A percentile compares a stretch with the other conserved stretches of the same genome.
phyloP scores from a whole-genome alignment of 2,113 vertebrate species.

The Machaerirhynchus nigripectus region DNA sequence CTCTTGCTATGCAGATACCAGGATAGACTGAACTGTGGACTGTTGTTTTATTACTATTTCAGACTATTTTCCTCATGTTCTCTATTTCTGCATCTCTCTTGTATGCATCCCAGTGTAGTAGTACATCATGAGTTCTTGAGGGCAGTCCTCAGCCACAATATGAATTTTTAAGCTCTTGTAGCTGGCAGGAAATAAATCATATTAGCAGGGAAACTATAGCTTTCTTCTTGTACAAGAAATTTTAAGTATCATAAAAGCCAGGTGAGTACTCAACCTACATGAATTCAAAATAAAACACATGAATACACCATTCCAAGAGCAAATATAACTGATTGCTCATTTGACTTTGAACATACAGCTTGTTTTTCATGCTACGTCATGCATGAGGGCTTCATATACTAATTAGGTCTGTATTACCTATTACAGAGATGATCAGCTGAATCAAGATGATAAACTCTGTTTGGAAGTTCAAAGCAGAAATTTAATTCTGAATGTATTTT shows the following conservation, averaged over 20 bases:
- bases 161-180: neutral
- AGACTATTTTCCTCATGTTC: neutral
- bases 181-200: neutral
- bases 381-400: neutral
- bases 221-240: neutral
- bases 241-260: neutral
- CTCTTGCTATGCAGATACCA: neutral
- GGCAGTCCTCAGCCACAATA: neutral
- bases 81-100: neutral
- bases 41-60: neutral
- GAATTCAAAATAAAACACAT: neutral
- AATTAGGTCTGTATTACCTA: neutral
- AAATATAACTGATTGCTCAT: neutral
- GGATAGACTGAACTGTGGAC: neutral
- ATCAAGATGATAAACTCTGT: neutral
- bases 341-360: neutral
- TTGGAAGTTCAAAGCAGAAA: neutral
- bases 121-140: neutral
- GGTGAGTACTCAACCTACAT: neutral
- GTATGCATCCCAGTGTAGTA: neutral
- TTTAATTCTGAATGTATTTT: neutral
- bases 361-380: neutral
- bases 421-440: neutral
- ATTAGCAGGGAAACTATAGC: neutral
- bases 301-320: neutral